Evolutionary conservation across 2,113 vertebrate genomes (phyloP).

Genomic region (Corythaeola cristata): DNA sequence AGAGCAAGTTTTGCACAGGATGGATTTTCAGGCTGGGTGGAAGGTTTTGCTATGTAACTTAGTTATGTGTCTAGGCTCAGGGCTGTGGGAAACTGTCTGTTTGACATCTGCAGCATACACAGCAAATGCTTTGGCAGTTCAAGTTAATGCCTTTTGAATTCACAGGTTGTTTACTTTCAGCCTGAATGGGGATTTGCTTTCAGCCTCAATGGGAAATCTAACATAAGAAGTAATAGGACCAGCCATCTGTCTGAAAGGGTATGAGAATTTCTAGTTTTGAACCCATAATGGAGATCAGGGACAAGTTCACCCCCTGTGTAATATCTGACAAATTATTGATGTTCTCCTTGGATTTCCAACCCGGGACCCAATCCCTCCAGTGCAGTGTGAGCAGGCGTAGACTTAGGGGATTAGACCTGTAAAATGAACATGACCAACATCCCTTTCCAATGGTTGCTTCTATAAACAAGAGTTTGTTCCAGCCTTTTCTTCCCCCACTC

Average conservation of each 20-base stretch:
- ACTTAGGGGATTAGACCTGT: background rate
- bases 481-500: background rate
- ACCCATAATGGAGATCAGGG: background rate
- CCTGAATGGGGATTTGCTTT: conserved; percentile 47
- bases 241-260: conserved; percentile 45
- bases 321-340: background rate
- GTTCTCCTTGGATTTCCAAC: background rate
- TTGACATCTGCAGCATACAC: background rate
- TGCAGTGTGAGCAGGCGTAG: background rate
- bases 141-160: conserved; percentile 39
- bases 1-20: background rate
- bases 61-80: background rate
- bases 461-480: background rate
- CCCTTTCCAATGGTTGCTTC: background rate
- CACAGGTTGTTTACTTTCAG: conserved; percentile 46
- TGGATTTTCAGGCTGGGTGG: background rate
- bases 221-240: conserved; percentile 7
- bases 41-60: conserved; percentile 1
- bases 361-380: background rate
- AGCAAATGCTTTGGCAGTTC: conserved; percentile 34
- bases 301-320: background rate
- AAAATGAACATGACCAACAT: background rate
- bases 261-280: conserved; percentile 28
- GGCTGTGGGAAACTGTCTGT: conserved; percentile 7
- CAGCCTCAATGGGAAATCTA: conserved; percentile 43